These are phyloP conservation scores for Gadus macrocephalus DNA, from an alignment of 2,113 vertebrate species.

Conservation along the genomic window DNA sequence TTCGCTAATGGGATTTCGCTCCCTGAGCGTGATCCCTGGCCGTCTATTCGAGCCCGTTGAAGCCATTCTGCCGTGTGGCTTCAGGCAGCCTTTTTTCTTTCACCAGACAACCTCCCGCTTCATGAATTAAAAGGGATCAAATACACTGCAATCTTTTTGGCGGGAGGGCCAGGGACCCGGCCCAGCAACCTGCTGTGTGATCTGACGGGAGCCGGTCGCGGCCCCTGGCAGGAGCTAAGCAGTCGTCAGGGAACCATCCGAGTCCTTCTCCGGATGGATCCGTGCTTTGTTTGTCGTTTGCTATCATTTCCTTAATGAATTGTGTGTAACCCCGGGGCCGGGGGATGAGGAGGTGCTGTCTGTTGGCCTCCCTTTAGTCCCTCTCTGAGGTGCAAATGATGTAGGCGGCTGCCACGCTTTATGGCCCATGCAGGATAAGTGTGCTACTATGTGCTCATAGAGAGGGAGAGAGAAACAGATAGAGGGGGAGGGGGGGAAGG, in stretches of 20 bases:
- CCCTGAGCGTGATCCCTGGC: too few species aligned
- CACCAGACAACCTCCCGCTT: too few species aligned
- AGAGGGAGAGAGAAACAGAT: not conserved
- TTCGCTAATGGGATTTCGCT: too few species aligned
- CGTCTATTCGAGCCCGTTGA: too few species aligned
- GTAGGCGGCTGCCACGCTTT: slow-evolving; percentile 42
- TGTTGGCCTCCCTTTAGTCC: slow-evolving; percentile 10
- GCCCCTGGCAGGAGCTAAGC: slow-evolving; percentile 20
- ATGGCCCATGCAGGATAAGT: slow-evolving; percentile 46
- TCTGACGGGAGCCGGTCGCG: too few species aligned
- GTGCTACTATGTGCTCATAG: slow-evolving; percentile 14
- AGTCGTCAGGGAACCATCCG: slow-evolving; percentile 32
- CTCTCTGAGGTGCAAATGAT: slow-evolving; percentile 20
- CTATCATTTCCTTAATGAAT: slow-evolving; percentile 24
- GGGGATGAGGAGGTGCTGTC: slow-evolving; percentile 12
- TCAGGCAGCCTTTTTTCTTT: too few species aligned
- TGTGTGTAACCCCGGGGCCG: slow-evolving; percentile 4
- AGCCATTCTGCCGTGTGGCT: too few species aligned
- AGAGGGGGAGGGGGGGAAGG: not conserved
- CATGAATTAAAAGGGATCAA: too few species aligned
- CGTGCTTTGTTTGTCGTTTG: slow-evolving; percentile 34
- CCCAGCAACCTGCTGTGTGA: too few species aligned
- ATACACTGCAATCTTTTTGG: too few species aligned
- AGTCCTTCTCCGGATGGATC: slow-evolving; percentile 38
- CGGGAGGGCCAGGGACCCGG: too few species aligned